Percentiles rank a stretch among this genome's conserved stretches.
Conservation (phyloP, 2,888 invertebrate species). For the Lochmaea capreae region DNA sequence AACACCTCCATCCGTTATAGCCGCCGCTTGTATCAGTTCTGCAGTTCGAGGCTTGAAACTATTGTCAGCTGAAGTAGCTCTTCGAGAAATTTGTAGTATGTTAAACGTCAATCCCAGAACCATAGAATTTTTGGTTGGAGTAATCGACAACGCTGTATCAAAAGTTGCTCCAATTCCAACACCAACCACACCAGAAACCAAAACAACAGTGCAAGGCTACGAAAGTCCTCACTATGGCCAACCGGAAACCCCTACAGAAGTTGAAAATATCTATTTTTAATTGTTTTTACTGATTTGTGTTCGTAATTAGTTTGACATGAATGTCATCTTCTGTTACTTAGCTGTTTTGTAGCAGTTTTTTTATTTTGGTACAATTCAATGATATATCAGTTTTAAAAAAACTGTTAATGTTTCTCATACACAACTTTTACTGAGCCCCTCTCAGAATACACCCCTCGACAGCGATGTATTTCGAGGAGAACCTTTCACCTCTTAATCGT, state of each 20-base stretch:
- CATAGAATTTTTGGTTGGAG: slow-evolving; percentile 69
- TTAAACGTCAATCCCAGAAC: slow-evolving; percentile 68
- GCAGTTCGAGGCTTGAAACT: slow-evolving; percentile 73
- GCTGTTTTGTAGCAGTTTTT: slow-evolving; percentile 29
- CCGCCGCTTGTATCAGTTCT: slow-evolving; percentile 77
- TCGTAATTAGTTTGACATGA: slow-evolving; percentile 7
- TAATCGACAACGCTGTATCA: slow-evolving; percentile 72
- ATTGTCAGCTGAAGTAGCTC: slow-evolving; percentile 64
- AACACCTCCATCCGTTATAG: slow-evolving; percentile 77
- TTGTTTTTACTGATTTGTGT: slow-evolving; percentile 11
- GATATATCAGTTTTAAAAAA: slow-evolving; percentile 10
- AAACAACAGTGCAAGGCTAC: slow-evolving; percentile 49
- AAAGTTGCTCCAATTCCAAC: slow-evolving; percentile 59
- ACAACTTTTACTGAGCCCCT: too few species aligned
- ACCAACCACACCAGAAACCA: slow-evolving; percentile 39
- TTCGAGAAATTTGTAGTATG: slow-evolving; percentile 64
- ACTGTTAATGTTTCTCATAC: too few species aligned
- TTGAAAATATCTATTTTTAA: slow-evolving; percentile 64
- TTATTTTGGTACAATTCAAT: slow-evolving; percentile 10
- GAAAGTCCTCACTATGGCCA: slow-evolving; percentile 62
- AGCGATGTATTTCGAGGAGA: too few species aligned
- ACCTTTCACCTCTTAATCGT: too few species aligned
- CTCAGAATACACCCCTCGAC: too few species aligned
- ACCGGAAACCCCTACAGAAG: slow-evolving; percentile 65
- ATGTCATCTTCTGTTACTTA: slow-evolving; percentile 13